Base-by-base conservation (phyloP, 2,888 invertebrate species). In the Polydrusus tereticollis region DNA sequence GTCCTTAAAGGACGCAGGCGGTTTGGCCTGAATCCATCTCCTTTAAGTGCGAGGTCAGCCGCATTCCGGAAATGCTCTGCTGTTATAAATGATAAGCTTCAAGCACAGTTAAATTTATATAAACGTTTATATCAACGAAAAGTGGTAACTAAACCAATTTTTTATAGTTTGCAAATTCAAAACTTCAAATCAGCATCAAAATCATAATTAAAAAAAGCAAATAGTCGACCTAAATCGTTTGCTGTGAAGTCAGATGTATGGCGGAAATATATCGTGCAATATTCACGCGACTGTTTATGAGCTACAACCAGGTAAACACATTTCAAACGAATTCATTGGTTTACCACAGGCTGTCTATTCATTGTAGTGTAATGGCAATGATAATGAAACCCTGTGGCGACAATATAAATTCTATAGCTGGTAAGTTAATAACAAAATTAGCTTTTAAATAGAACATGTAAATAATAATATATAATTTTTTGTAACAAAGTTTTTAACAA, bases 41-140 rank as follows among this genome's bases (percentile, higher is more conserved):
- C 47, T 47, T 23, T 47, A 47, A 47, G 21, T 47, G 23, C 47
- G 1, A 21, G 47, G 47, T 47, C 47, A 47, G 23, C 47, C 47
- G 47, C 47, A 47, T 47, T 16, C n/a, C 21, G 47, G 47, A 47
- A 47, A 47, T 23, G 1, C 7, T 47, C n/a, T 36, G 36, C 36
- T 36, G n/a, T n/a, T 36, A n/a, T 36, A 36, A 36, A 4, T 36
- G n/a, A 2, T 36, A 36, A 36, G 3, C n/a, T 36, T 36, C 12
- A 33, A 12, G n/a, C 36, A 12, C 3, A 36, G n/a, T 12, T n/a
- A n/a, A n/a, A n/a, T n/a, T n/a, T n/a, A n/a, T n/a, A n/a, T n/a
- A n/a, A n/a, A n/a, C n/a, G n/a, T n/a, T n/a, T n/a, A n/a, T n/a
- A n/a, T n/a, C n/a, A n/a, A n/a, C n/a, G n/a, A n/a, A n/a, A n/a